Evolutionary conservation across 2,888 invertebrate species (phyloP).

Genomic region (Drosophila subquinaria): DNA sequence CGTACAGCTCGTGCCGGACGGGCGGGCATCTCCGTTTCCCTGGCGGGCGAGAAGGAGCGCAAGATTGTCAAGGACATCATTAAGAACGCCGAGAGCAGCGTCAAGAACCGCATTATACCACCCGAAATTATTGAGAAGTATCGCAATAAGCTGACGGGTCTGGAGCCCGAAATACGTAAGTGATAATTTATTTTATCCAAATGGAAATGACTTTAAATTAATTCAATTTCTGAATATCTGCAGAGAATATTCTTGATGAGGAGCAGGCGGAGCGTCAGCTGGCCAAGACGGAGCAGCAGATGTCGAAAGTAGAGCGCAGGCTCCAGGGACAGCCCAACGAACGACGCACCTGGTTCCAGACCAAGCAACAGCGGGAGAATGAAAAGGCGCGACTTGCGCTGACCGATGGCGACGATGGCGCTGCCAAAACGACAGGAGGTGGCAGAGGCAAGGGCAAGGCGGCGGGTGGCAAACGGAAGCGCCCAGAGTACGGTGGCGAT

Average conservation of each 20-base stretch:
- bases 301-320: slow-evolving; percentile 90
- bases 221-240: background rate
- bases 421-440: slow-evolving; percentile 76
- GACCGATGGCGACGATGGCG: slow-evolving; percentile 68
- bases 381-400: slow-evolving; percentile 90
- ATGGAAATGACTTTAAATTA: slow-evolving; percentile 5
- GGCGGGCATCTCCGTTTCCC: slow-evolving; percentile 96
- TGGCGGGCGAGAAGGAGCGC: slow-evolving; percentile 97
- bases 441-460: slow-evolving; percentile 85
- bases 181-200: slow-evolving; percentile 3
- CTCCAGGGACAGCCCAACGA: slow-evolving; percentile 86
- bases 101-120: slow-evolving; percentile 95
- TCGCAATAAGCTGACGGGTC: slow-evolving; percentile 89
- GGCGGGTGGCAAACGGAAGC: slow-evolving; percentile 88
- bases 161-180: slow-evolving; percentile 92
- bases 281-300: slow-evolving; percentile 93
- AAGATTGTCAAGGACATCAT: slow-evolving; percentile 96
- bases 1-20: slow-evolving; percentile 98
- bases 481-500: slow-evolving; percentile 83
- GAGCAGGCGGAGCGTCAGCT: slow-evolving; percentile 93
- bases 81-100: slow-evolving; percentile 92
- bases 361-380: slow-evolving; percentile 90
- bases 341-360: slow-evolving; percentile 94
- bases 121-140: slow-evolving; percentile 96
- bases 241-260: slow-evolving; percentile 91